A percentile compares a stretch with the other conserved stretches of the same genome.
Conservation (phyloP, 1,140 invertebrate species). For the Drosophila arawakana region DNA sequence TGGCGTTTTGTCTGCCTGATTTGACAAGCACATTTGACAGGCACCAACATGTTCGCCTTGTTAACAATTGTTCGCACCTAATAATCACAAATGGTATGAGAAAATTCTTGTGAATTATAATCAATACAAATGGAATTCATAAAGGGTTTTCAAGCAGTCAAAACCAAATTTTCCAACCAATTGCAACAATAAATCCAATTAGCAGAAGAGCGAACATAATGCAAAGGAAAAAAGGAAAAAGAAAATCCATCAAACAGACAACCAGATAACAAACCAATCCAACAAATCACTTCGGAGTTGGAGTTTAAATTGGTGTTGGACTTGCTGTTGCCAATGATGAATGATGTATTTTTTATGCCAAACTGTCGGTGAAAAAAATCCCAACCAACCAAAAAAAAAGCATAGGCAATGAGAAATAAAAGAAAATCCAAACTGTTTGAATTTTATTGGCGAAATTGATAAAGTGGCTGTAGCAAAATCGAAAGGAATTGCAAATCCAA, state of each 20-base stretch:
- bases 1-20: slow-evolving; percentile 32
- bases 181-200: slow-evolving; percentile 51
- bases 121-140: not conserved
- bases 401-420: slow-evolving; percentile 5
- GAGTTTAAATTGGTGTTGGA: slow-evolving; percentile 1
- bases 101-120: slow-evolving; percentile 26
- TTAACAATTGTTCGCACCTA: slow-evolving; percentile 40
- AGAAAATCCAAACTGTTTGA: slow-evolving; percentile 44
- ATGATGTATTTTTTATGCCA: slow-evolving; percentile 48
- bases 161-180: slow-evolving; percentile 30
- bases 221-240: slow-evolving; percentile 11
- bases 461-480: slow-evolving; percentile 53
- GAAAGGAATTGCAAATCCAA: slow-evolving; percentile 50
- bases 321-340: slow-evolving; percentile 22
- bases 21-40: slow-evolving; percentile 51
- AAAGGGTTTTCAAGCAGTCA: slow-evolving; percentile 1
- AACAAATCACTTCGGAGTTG: slow-evolving; percentile 1
- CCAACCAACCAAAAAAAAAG: slow-evolving; percentile 5
- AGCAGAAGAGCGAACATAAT: slow-evolving; percentile 6
- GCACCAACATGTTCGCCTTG: slow-evolving; percentile 41
- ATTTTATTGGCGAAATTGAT: slow-evolving; percentile 62
- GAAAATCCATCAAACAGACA: slow-evolving; percentile 16
- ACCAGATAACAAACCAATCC: slow-evolving; percentile 31
- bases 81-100: slow-evolving; percentile 46
- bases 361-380: not conserved